phyloP scores from a whole-genome alignment of 2,888 invertebrate genomes.

The Automeris io region DNA sequence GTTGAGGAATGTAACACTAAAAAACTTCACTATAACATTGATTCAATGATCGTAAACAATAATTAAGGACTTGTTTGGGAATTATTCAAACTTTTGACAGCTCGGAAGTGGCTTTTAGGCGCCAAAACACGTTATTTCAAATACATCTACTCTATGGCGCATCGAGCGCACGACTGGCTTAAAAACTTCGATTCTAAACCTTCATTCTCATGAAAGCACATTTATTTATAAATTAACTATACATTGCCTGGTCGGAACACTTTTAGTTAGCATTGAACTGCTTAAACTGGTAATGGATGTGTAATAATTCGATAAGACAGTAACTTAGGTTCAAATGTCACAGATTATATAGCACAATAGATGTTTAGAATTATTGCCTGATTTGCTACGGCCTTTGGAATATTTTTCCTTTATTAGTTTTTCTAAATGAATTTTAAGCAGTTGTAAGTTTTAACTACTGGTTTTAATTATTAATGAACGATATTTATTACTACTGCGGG shows the following conservation, averaged over 20 bases:
- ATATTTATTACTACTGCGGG: too few species aligned
- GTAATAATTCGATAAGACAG: too few species aligned
- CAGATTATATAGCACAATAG: too few species aligned
- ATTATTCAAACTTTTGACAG: constrained; percentile 13
- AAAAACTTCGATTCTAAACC: constrained; percentile 15
- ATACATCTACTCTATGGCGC: constrained; percentile 35
- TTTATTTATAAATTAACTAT: too few species aligned
- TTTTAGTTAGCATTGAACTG: too few species aligned
- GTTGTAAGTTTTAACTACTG: too few species aligned
- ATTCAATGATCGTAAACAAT: constrained; percentile 6
- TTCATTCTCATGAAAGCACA: background rate
- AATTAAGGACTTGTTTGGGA: background rate
- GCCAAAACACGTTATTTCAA: constrained; percentile 35
- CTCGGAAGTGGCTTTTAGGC: constrained; percentile 43
- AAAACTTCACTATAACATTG: constrained; percentile 12
- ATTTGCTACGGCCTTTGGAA: background rate
- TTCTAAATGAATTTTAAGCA: background rate
- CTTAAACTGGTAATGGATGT: too few species aligned
- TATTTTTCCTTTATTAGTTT: background rate
- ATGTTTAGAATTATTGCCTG: background rate
- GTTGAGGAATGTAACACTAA: constrained; percentile 16
- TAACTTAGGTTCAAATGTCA: too few species aligned
- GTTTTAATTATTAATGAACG: too few species aligned
- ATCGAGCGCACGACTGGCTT: constrained; percentile 50
- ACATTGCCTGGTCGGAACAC: too few species aligned